Percentiles rank a stretch among this genome's conserved stretches.
Evolutionary conservation across 2,113 vertebrate species (phyloP).

Genomic region (Megaceryle maxima): DNA sequence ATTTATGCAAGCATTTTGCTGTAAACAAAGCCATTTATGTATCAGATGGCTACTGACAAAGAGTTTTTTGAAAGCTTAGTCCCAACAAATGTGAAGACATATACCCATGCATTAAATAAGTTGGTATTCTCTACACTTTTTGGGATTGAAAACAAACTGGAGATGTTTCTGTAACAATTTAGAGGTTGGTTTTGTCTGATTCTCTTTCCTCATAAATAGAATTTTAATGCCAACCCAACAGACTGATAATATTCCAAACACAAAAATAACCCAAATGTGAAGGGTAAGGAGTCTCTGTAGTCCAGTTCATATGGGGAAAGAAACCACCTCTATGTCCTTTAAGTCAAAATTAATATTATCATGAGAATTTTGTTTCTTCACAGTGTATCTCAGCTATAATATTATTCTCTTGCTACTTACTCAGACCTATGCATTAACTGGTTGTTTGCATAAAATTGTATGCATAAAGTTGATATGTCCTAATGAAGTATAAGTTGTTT

Average conservation of each 20-base stretch:
- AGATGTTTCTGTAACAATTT: neutral
- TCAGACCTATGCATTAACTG: neutral
- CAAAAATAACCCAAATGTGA: slow-evolving; percentile 13
- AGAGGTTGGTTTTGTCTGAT: neutral
- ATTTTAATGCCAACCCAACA: neutral
- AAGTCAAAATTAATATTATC: neutral
- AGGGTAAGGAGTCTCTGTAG: neutral
- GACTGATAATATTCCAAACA: neutral
- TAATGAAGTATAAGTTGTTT: neutral
- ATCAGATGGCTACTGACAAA: slow-evolving; percentile 68
- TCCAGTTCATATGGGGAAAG: neutral
- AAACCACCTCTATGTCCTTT: neutral
- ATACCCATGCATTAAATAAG: slow-evolving; percentile 4
- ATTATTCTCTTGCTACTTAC: neutral
- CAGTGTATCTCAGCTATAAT: neutral
- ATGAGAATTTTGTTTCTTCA: neutral
- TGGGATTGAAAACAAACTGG: slow-evolving; percentile 24
- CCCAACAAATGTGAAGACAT: neutral
- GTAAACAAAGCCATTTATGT: slow-evolving; percentile 70
- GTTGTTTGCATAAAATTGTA: neutral
- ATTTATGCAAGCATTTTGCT: slow-evolving; percentile 71
- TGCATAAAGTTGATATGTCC: neutral
- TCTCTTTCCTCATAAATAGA: neutral
- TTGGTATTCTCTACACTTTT: slow-evolving; percentile 2
- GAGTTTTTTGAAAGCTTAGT: slow-evolving; percentile 32